Percentiles rank a stretch among this genome's conserved stretches.
These are phyloP conservation scores for Paramuricea clavata DNA, from an alignment of 92 coral and sea anemone species.

Conservation along the genomic window DNA sequence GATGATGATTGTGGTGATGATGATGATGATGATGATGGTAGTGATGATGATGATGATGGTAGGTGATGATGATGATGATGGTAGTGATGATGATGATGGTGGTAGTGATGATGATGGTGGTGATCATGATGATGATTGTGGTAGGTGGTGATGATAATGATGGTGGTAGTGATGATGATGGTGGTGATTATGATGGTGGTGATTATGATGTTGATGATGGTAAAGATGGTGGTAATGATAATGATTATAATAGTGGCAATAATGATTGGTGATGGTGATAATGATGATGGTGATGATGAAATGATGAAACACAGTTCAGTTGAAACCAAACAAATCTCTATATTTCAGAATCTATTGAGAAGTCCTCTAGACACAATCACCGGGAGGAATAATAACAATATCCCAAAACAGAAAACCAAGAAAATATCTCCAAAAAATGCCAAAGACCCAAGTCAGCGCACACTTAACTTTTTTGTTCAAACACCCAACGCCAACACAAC, in stretches of 20 bases:
- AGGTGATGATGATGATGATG: too few species aligned
- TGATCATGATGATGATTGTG: too few species aligned
- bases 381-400: not conserved
- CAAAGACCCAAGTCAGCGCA: slow-evolving; percentile 8
- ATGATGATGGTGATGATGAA: not conserved
- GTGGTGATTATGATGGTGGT: not conserved
- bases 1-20: not conserved
- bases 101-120: too few species aligned
- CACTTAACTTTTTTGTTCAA: slow-evolving; percentile 1
- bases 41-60: not conserved
- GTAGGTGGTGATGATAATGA: not conserved
- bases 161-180: not conserved
- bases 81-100: not conserved
- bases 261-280: not conserved
- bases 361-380: not conserved
- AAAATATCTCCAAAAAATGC: not conserved
- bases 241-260: not conserved
- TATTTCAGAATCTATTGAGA: not conserved
- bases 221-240: not conserved
- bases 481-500: not conserved
- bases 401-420: not conserved
- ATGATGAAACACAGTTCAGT: too few species aligned
- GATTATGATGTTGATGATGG: not conserved
- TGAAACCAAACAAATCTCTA: too few species aligned
- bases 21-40: not conserved